Evolutionary conservation across 2,888 invertebrate genomes (phyloP).

Genomic region (Brachyptera putata): DNA sequence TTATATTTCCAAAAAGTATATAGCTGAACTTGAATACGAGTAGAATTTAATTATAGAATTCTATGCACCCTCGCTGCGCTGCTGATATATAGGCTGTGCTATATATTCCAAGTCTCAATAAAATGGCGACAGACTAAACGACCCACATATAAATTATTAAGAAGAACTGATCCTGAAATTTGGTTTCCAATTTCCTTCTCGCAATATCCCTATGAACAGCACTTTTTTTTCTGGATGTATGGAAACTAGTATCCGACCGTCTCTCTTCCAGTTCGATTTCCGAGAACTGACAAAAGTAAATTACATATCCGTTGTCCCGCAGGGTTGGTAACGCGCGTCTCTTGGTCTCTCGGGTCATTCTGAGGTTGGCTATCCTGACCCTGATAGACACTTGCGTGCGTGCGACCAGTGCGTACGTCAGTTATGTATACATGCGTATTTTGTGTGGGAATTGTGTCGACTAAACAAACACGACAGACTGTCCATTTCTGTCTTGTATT

Average conservation of each 20-base stretch:
- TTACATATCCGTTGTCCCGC: slow-evolving; percentile 2
- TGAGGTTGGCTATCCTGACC: background rate
- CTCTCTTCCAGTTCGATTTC: slow-evolving; percentile 19
- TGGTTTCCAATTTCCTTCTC: slow-evolving; percentile 19
- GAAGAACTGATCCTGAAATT: slow-evolving; percentile 18
- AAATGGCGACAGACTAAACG: slow-evolving; percentile 15
- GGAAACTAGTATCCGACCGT: slow-evolving; percentile 4
- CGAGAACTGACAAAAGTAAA: slow-evolving; percentile 18
- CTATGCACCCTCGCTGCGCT: background rate
- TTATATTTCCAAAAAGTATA: slow-evolving; percentile 1
- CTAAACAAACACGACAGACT: too few species aligned
- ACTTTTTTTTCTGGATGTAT: background rate
- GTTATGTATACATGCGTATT: background rate
- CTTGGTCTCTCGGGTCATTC: background rate
- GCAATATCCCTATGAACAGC: slow-evolving; percentile 15
- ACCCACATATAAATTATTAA: slow-evolving; percentile 20
- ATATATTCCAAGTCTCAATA: slow-evolving; percentile 18
- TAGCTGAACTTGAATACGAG: background rate
- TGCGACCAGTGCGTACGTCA: slow-evolving; percentile 3
- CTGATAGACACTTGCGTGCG: slow-evolving; percentile 2
- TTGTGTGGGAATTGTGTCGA: background rate
- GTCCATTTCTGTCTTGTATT: too few species aligned
- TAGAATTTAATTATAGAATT: slow-evolving; percentile 11
- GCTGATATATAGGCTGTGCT: too few species aligned
- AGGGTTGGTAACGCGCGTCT: background rate